Conservation (phyloP, 64 coral and sea anemone species). For the Platygyra sinensis region DNA sequence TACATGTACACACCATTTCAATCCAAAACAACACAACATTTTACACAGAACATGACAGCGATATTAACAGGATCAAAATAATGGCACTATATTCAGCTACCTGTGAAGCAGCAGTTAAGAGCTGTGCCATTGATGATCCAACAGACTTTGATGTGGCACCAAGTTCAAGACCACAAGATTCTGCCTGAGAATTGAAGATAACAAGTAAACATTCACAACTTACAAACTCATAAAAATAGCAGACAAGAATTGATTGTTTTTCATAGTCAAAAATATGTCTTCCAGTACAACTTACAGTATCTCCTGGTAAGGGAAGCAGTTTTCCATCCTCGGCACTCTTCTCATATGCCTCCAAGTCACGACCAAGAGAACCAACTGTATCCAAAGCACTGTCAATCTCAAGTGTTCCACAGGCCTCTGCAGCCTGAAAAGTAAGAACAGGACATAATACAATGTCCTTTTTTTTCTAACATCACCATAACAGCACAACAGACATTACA, state of each 20-base stretch:
- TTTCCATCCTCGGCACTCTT: constrained; percentile 89
- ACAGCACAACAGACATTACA: background rate
- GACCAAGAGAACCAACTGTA: constrained; percentile 68
- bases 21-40: too few relatives aligned
- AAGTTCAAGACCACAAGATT: constrained; percentile 93
- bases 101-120: constrained; percentile 95
- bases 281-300: constrained; percentile 56
- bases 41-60: too few relatives aligned
- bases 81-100: constrained; percentile 4
- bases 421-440: constrained; percentile 52
- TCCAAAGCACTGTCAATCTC: constrained; percentile 96
- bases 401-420: constrained; percentile 92
- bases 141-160: constrained; percentile 98
- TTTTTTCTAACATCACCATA: background rate
- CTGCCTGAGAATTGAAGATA: constrained; percentile 52
- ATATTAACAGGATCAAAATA: too few relatives aligned
- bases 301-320: constrained; percentile 88
- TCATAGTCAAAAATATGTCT: background rate
- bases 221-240: too few relatives aligned
- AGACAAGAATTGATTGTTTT: background rate
- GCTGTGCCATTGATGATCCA: constrained; percentile 97
- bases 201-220: background rate
- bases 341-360: constrained; percentile 85
- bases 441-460: background rate
- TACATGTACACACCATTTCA: too few relatives aligned